These are phyloP conservation scores for Potamilus streckersoni DNA, from an alignment of 1,140 invertebrate species.

Conservation along the genomic window DNA sequence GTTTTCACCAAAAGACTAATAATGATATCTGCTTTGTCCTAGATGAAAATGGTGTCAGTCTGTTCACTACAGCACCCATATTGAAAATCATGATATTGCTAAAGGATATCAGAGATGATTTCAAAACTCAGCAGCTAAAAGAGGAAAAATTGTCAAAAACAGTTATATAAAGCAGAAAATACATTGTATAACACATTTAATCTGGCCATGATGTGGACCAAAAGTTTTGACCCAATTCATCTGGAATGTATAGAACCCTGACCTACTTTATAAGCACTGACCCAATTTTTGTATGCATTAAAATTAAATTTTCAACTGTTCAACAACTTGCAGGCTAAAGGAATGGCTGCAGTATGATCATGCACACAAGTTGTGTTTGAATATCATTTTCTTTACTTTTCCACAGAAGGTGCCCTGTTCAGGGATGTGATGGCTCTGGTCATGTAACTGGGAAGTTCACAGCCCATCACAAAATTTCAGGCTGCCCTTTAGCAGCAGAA, in stretches of 20 bases:
- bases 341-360: neutral
- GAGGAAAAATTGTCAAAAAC: no score
- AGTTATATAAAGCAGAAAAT: no score
- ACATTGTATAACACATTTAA: neutral
- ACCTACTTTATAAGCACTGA: neutral
- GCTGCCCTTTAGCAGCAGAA: slow-evolving; percentile 72
- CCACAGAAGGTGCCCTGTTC: slow-evolving; percentile 65
- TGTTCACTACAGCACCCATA: no score
- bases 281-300: neutral
- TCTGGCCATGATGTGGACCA: neutral
- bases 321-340: neutral
- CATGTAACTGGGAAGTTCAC: slow-evolving; percentile 81
- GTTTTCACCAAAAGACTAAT: no score
- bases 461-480: slow-evolving; percentile 83
- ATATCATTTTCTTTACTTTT: slow-evolving; percentile 1
- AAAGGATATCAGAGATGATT: no score
- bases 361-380: neutral
- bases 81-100: no score
- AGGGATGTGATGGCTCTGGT: slow-evolving; percentile 69
- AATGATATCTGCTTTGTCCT: no score
- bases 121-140: no score
- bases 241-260: neutral
- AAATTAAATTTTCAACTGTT: neutral
- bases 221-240: neutral
- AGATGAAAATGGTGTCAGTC: no score